Percentiles rank a stretch among this genome's conserved stretches.
phyloP scores from a whole-genome alignment of 2,888 invertebrate genomes.

The Caenorhabditis macrosperma region DNA sequence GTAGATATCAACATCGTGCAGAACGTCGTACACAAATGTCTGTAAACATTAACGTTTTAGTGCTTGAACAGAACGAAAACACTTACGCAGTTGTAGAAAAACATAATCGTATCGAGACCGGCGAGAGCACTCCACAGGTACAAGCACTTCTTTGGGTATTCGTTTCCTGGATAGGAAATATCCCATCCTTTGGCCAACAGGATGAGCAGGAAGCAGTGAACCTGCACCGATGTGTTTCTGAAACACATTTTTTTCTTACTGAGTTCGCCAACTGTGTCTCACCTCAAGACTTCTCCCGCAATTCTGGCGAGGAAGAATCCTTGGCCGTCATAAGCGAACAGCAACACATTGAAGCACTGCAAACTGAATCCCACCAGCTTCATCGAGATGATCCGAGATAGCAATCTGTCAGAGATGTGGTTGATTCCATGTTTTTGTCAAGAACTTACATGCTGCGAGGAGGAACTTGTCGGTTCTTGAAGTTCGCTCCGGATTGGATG shows the following conservation, averaged over 20 bases:
- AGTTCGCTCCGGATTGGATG: constrained; percentile 60
- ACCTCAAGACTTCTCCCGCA: constrained; percentile 88
- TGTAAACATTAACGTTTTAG: constrained; percentile 81
- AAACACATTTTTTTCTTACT: constrained; percentile 5
- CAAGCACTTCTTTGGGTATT: constrained; percentile 84
- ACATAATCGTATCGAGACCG: constrained; percentile 91
- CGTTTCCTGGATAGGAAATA: constrained; percentile 82
- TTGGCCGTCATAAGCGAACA: constrained; percentile 92
- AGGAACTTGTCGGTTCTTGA: constrained; percentile 53
- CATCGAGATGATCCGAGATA: constrained; percentile 63
- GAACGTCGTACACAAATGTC: constrained; percentile 93
- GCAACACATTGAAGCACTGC: constrained; percentile 90
- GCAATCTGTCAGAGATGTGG: constrained; percentile 40
- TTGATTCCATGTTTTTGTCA: too few species aligned
- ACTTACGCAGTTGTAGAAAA: constrained; percentile 96
- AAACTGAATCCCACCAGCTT: constrained; percentile 85
- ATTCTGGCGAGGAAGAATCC: constrained; percentile 89
- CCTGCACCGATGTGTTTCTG: constrained; percentile 82
- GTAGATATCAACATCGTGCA: constrained; percentile 96
- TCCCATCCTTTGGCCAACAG: constrained; percentile 97
- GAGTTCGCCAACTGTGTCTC: constrained; percentile 70
- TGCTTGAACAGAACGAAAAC: neutral
- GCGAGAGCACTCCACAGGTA: constrained; percentile 93
- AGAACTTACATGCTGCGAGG: constrained; percentile 53
- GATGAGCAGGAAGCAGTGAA: constrained; percentile 93